Percentiles rank a stretch among this genome's conserved stretches.
Conservation (phyloP, 2,113 vertebrate species). For the Corvus moneduloides region DNA sequence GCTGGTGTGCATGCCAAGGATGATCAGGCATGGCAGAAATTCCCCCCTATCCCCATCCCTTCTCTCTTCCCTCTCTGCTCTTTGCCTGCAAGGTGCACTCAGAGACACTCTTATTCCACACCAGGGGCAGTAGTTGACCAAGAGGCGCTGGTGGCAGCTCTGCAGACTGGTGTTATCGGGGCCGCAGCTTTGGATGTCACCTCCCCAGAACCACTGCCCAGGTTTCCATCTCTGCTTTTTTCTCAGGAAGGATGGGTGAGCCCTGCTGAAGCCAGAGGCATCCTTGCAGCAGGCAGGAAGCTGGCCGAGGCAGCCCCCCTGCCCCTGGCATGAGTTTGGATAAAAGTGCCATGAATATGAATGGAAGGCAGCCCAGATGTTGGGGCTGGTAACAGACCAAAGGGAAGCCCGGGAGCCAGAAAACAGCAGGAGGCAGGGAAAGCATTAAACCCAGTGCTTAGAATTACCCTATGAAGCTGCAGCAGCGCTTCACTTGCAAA, state of each 20-base stretch:
- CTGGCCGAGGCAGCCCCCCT: background rate
- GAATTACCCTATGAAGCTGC: background rate
- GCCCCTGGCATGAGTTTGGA: background rate
- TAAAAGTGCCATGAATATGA: background rate
- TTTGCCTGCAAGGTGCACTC: background rate
- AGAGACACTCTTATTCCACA: background rate
- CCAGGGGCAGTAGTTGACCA: constrained; percentile 76
- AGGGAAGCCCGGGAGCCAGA: background rate
- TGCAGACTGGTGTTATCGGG: constrained; percentile 51
- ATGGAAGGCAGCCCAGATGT: background rate
- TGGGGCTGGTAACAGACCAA: background rate
- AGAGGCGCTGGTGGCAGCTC: constrained; percentile 71
- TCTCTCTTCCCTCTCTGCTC: background rate
- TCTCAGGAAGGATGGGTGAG: background rate
- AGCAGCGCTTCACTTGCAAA: background rate
- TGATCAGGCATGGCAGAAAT: background rate
- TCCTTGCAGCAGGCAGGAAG: background rate
- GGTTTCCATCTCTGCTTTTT: constrained; percentile 42
- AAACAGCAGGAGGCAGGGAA: background rate
- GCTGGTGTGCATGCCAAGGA: accelerated
- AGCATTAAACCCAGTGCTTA: background rate
- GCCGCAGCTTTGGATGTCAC: constrained; percentile 75
- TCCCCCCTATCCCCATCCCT: background rate
- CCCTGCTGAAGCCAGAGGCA: background rate
- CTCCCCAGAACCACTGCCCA: constrained; percentile 74